Conservation (phyloP, 2,797 vertebrate species). For the Acanthurus lineatus region DNA sequence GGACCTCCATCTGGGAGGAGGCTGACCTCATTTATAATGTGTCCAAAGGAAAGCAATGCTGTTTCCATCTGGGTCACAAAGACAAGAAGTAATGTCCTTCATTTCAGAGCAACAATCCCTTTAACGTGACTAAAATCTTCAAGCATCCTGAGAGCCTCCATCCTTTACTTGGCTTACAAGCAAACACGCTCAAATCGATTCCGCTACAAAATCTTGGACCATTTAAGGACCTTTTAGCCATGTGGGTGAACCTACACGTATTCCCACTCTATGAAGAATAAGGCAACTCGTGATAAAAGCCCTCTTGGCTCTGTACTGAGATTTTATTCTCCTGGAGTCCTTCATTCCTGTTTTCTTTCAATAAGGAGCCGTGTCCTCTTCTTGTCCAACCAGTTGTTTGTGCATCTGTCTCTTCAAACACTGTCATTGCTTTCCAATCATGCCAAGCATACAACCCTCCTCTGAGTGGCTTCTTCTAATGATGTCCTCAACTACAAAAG, state of each 20-base stretch:
- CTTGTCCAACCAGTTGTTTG: neutral
- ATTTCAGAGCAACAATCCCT: constrained; percentile 35
- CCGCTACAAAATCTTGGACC: constrained; percentile 29
- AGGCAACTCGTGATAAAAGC: constrained; percentile 16
- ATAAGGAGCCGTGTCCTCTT: neutral
- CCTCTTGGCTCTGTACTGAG: constrained; percentile 22
- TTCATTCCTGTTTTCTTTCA: neutral
- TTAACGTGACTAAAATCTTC: constrained; percentile 29
- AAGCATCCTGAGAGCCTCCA: neutral
- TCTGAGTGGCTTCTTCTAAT: neutral
- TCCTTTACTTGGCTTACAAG: constrained; percentile 13
- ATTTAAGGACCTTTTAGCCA: constrained; percentile 9
- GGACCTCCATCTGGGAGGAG: constrained; percentile 43
- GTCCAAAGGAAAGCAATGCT: constrained; percentile 66
- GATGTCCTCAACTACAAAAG: constrained; percentile 7
- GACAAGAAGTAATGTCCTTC: constrained; percentile 66
- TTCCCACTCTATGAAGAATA: neutral
- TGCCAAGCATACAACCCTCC: neutral
- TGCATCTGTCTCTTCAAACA: neutral
- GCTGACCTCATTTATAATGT: constrained; percentile 53
- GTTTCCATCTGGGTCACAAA: constrained; percentile 76
- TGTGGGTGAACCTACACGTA: constrained; percentile 9
- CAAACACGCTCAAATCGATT: constrained; percentile 31
- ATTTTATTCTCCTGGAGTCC: constrained; percentile 8
- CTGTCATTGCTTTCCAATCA: constrained; percentile 7